A percentile compares a stretch with the other conserved stretches of the same genome.
phyloP scores from a whole-genome alignment of 2,113 vertebrate species.

The Salminus brasiliensis region DNA sequence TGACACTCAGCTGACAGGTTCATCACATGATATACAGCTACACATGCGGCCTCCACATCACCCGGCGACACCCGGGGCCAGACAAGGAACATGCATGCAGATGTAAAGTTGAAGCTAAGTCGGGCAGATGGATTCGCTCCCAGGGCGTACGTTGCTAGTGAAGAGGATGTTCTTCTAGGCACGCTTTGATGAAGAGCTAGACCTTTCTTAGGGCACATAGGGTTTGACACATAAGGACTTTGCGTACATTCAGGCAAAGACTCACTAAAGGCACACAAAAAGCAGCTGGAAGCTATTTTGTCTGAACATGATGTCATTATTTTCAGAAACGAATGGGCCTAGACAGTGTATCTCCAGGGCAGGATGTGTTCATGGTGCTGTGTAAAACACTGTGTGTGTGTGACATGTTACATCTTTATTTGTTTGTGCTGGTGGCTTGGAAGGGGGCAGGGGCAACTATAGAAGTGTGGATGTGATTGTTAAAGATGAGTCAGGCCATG shows the following conservation, averaged over 20 bases:
- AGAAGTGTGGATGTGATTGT: slow-evolving; percentile 26
- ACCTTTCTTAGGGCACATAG: not conserved
- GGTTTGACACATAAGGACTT: not conserved
- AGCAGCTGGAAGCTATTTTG: not conserved
- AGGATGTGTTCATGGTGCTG: not conserved
- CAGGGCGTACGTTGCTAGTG: not conserved
- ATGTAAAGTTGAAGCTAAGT: not conserved
- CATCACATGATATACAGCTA: not conserved
- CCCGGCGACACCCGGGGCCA: not conserved
- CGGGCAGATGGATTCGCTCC: not conserved
- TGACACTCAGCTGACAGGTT: slow-evolving; percentile 16
- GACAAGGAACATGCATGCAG: not conserved
- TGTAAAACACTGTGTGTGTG: not conserved
- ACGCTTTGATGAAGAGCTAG: not conserved
- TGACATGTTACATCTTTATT: slow-evolving; percentile 15
- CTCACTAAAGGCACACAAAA: not conserved
- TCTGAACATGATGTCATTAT: not conserved
- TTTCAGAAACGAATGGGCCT: not conserved
- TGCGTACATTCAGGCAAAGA: slow-evolving; percentile 9
- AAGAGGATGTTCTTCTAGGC: not conserved
- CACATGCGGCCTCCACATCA: slow-evolving; percentile 3
- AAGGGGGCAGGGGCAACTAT: not conserved
- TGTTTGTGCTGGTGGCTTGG: slow-evolving; percentile 11
- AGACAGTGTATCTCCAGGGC: not conserved
- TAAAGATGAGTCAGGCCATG: slow-evolving; percentile 2